These are phyloP conservation scores for Aphidius ervi DNA, from an alignment of 1,140 invertebrate species.

Conservation along the genomic window DNA sequence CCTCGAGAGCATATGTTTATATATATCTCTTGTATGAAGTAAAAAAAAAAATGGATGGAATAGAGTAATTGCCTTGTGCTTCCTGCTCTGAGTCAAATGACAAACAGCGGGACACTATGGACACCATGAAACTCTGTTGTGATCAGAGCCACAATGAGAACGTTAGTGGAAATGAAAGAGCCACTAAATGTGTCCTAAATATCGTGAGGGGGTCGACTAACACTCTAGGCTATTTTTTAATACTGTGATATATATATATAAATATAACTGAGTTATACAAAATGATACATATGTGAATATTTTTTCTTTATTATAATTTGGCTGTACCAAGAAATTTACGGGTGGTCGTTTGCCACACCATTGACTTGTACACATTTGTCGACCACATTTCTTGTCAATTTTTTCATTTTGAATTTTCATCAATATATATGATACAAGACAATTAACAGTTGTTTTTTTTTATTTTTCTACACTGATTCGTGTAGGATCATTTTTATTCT, in stretches of 20 bases:
- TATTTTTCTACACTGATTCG: too few relatives aligned
- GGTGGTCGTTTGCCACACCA: slow-evolving; percentile 10
- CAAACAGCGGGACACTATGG: slow-evolving; percentile 18
- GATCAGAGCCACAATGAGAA: slow-evolving; percentile 36
- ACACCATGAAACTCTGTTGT: slow-evolving; percentile 40
- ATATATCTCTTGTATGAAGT: background rate
- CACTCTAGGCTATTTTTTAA: background rate
- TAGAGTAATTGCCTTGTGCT: slow-evolving; percentile 18
- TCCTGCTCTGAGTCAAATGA: slow-evolving; percentile 13
- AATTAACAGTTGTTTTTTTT: too few relatives aligned
- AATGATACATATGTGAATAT: slow-evolving; percentile 8
- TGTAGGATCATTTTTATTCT: too few relatives aligned
- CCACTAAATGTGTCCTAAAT: slow-evolving; percentile 26
- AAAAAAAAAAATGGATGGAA: slow-evolving; percentile 11
- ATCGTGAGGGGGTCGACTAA: slow-evolving; percentile 6
- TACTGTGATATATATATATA: background rate
- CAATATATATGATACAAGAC: background rate
- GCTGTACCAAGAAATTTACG: slow-evolving; percentile 10
- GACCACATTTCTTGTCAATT: slow-evolving; percentile 3
- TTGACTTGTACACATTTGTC: slow-evolving; percentile 8
- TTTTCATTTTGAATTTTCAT: background rate
- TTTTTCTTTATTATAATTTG: background rate
- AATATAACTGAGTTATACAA: background rate
- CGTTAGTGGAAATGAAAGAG: slow-evolving; percentile 26
- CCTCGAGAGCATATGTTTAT: slow-evolving; percentile 13